A percentile compares a stretch with the other conserved stretches of the same genome.
These are phyloP conservation scores for Drosophila incognita DNA, from an alignment of 2,888 invertebrate genomes.

Conservation along the genomic window DNA sequence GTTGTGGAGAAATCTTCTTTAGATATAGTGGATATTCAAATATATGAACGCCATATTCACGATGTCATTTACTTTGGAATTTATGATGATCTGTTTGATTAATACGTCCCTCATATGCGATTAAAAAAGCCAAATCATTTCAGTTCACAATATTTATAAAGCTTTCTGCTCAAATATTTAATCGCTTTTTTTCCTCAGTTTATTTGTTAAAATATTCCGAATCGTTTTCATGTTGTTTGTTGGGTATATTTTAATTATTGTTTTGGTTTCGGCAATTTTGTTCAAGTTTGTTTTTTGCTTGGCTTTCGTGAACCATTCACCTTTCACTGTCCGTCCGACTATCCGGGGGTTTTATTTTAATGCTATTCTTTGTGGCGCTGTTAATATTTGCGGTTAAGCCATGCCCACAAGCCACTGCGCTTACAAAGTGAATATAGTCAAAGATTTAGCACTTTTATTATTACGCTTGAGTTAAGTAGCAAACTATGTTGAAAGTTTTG, in stretches of 20 bases:
- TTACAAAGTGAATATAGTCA: constrained; percentile 76
- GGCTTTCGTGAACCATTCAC: constrained; percentile 48
- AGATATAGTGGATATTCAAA: neutral
- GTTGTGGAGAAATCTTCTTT: neutral
- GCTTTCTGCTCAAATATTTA: neutral
- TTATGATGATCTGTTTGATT: neutral
- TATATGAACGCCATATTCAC: neutral
- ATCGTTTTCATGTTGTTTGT: neutral
- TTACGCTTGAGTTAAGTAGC: constrained; percentile 81
- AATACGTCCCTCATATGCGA: neutral
- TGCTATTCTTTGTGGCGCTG: constrained; percentile 59
- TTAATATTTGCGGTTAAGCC: constrained; percentile 64
- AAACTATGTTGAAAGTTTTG: constrained; percentile 79
- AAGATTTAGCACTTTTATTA: constrained; percentile 82
- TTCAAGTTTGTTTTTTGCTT: constrained; percentile 70
- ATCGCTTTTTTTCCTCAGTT: neutral
- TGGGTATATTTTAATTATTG: constrained; percentile 25
- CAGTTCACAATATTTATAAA: neutral
- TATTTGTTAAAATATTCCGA: neutral
- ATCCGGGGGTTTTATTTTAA: constrained; percentile 30
- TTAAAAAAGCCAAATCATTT: neutral
- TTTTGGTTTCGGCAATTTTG: constrained; percentile 40
- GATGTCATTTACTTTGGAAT: neutral
- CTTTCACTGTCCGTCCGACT: constrained; percentile 28
- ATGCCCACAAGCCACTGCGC: constrained; percentile 38